Percentiles rank a stretch among this genome's conserved stretches.
Evolutionary conservation across 1,140 invertebrate species (phyloP).

Genomic region (Sitobion miscanthi): DNA sequence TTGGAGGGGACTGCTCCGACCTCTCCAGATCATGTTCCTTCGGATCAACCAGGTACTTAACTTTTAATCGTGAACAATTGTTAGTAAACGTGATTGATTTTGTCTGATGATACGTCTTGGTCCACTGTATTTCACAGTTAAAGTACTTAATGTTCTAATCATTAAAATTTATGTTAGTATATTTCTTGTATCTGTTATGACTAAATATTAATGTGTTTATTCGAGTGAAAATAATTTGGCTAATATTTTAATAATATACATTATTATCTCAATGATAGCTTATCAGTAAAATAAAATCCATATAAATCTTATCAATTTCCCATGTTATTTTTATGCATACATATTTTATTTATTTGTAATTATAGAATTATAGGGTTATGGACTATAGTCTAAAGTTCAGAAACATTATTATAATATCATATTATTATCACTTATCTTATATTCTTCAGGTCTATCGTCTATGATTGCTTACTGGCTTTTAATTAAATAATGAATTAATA

Average conservation of each 20-base stretch:
- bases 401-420: no score
- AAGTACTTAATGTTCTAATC: background rate
- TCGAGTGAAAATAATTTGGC: background rate
- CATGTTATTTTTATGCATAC: background rate
- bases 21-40: slow-evolving; percentile 51
- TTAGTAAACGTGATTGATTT: background rate
- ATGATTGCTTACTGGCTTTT: no score
- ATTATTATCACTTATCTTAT: no score
- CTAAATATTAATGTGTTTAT: background rate
- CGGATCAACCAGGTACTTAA: slow-evolving; percentile 46
- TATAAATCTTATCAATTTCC: background rate
- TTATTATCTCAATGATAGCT: slow-evolving; percentile 28
- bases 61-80: background rate
- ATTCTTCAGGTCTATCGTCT: no score
- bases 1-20: slow-evolving; percentile 50
- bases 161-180: background rate
- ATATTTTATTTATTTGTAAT: background rate
- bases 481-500: no score
- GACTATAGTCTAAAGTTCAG: no score
- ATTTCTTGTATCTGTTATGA: background rate
- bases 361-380: no score
- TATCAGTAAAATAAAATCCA: slow-evolving; percentile 22
- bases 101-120: background rate
- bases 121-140: background rate
- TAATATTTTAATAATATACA: background rate